Base-by-base conservation (phyloP, 2,797 vertebrate genomes). In the Danio choprae region DNA sequence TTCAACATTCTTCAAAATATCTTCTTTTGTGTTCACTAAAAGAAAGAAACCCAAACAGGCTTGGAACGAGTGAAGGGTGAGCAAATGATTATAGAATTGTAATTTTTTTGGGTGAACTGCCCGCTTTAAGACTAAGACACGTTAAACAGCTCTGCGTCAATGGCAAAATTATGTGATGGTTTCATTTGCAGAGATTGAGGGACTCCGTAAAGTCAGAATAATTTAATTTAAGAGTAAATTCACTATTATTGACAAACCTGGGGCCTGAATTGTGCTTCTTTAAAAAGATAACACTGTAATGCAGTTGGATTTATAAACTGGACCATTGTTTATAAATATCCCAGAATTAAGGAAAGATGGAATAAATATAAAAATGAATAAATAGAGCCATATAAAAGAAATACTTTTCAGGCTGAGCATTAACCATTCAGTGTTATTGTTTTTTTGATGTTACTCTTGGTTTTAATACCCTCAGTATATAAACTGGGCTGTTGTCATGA, bases 251-350 rank as follows among this genome's bases (percentile, higher is more conserved):
- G 29, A 29, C 29, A 29, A 29, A 29, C 1, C 29, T 29, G 29
- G 29, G 29, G 29, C 29, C 29, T 29, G 29, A 29, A 29, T 29
- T 29, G 29, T 29, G 29, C 29, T 29, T 29, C 29, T 29, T 29
- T 29, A 4, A 20, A 44, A 41, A 65, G n/a, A 40, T 44, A 68
- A 77, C 48, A 75, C 74, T 67, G 59, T 16, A 56, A 16, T 67
- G 13, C 20, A 46, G 16, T 38, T 40, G 29, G 5, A 38, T 67
- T 58, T 12, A 20, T 20, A 50, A 16, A 69, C 7, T 8, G 43
- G 41, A 38, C 2, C 22, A 36, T 11, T 46, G 9, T 50, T 50
- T 11, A 62, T 46, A 38, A 46, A 77, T 58, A 68, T 18, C 63
- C 75, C 12, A 20, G 51, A 77, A 68, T 53, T 53, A n/a, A 40